phyloP scores from a whole-genome alignment of 2,888 invertebrate genomes.

The Phortica okadai region DNA sequence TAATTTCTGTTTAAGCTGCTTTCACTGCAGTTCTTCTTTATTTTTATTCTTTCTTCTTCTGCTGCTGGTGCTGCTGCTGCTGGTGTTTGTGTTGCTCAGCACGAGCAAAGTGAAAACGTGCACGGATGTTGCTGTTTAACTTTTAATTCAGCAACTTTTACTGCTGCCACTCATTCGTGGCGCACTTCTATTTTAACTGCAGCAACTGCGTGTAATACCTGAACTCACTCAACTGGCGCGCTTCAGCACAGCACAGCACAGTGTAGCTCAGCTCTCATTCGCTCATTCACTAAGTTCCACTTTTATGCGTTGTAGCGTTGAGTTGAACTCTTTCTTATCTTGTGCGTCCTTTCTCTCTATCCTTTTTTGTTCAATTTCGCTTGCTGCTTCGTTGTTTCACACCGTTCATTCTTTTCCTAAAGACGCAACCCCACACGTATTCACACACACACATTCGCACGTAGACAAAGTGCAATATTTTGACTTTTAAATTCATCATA shows the following conservation, averaged over 20 bases:
- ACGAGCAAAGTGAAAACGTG: constrained; percentile 19
- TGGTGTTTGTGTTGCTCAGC: too few relatives aligned
- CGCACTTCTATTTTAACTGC: not conserved
- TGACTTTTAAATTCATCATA: constrained; percentile 52
- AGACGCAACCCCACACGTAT: not conserved
- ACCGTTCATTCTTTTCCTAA: too few relatives aligned
- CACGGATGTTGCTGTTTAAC: constrained; percentile 43
- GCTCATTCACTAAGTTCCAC: not conserved
- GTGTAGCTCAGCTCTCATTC: not conserved
- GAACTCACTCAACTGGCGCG: not conserved
- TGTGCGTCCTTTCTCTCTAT: too few relatives aligned
- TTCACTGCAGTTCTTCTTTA: not conserved
- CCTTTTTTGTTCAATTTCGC: not conserved
- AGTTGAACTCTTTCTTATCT: not conserved
- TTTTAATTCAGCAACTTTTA: constrained; percentile 41
- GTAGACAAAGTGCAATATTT: not conserved
- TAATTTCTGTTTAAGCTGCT: constrained; percentile 8
- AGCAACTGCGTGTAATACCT: not conserved
- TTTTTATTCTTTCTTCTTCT: too few relatives aligned
- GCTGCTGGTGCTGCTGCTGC: not conserved
- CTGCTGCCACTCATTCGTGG: not conserved
- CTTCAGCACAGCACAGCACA: too few relatives aligned
- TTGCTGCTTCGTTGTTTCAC: not conserved
- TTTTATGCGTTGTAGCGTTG: not conserved
- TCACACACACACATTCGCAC: not conserved